A percentile compares a stretch with the other conserved stretches of the same genome.
phyloP scores from a whole-genome alignment of 2,113 vertebrate species.

The Lamprotornis superbus region DNA sequence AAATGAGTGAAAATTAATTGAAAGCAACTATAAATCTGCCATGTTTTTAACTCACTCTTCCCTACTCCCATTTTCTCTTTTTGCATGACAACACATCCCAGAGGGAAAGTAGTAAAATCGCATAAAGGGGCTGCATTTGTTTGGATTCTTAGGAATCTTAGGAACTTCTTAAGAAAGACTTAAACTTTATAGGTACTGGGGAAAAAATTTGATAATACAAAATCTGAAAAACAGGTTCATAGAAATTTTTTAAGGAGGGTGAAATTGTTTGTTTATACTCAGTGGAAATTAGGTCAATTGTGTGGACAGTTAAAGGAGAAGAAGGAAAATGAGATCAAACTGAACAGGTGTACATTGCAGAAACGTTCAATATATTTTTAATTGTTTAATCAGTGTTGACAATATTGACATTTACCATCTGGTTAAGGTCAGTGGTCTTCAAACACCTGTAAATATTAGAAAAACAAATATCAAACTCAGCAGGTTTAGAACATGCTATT shows the following conservation, averaged over 20 bases:
- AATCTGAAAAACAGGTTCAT: not conserved
- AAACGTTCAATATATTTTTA: not conserved
- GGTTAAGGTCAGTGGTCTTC: not conserved
- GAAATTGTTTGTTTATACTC: not conserved
- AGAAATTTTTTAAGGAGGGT: not conserved
- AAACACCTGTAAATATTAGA: not conserved
- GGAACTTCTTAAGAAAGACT: not conserved
- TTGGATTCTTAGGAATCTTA: no score
- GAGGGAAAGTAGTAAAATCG: not conserved
- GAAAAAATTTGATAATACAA: not conserved
- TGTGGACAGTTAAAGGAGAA: not conserved
- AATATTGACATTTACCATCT: not conserved
- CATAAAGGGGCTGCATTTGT: not conserved
- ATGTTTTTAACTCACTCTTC: not conserved
- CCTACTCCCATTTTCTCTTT: not conserved
- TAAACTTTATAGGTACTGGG: not conserved
- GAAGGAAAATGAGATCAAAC: not conserved
- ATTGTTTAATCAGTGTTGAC: not conserved
- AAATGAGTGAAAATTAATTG: not conserved
- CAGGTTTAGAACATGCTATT: not conserved
- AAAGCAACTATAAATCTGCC: not conserved
- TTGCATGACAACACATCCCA: not conserved
- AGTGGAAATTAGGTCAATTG: not conserved
- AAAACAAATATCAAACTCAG: not conserved
- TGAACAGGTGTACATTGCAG: not conserved